phyloP scores from a whole-genome alignment of 2,113 vertebrate species.

The Leptodactylus fuscus region DNA sequence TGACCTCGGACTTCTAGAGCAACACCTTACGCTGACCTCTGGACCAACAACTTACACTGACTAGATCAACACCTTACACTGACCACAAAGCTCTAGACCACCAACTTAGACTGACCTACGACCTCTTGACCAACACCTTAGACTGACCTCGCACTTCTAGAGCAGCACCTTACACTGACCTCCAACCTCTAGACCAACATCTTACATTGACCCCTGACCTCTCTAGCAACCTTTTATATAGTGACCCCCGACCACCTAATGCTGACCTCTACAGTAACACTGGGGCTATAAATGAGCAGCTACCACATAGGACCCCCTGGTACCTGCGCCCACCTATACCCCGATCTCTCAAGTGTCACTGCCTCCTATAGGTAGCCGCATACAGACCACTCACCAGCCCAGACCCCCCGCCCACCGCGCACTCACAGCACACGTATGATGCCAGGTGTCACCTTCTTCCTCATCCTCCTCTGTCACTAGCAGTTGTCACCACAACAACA shows the following conservation, averaged over 20 bases:
- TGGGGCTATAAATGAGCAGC: too few relatives aligned
- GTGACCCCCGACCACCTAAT: too few relatives aligned
- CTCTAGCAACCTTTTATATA: not conserved
- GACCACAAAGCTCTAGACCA: not conserved
- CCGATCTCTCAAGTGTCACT: too few relatives aligned
- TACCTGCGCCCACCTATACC: too few relatives aligned
- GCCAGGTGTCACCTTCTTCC: too few relatives aligned
- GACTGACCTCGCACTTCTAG: not conserved
- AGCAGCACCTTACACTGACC: not conserved
- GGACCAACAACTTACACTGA: not conserved
- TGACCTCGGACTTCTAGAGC: not conserved
- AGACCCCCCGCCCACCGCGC: not conserved
- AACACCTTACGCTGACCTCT: not conserved
- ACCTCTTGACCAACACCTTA: not conserved
- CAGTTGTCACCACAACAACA: slow-evolving; percentile 6
- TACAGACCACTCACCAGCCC: not conserved
- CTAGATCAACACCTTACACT: too few relatives aligned
- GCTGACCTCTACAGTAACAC: not conserved
- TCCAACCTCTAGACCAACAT: not conserved
- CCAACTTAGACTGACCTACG: not conserved
- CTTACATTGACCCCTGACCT: not conserved
- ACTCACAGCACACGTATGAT: not conserved
- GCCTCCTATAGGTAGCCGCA: too few relatives aligned
- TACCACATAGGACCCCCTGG: too few relatives aligned
- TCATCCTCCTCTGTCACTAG: not conserved